Percentiles rank a stretch among this genome's conserved stretches.
Conservation (phyloP, 1,140 invertebrate genomes). For the Sycobia sp. region DNA sequence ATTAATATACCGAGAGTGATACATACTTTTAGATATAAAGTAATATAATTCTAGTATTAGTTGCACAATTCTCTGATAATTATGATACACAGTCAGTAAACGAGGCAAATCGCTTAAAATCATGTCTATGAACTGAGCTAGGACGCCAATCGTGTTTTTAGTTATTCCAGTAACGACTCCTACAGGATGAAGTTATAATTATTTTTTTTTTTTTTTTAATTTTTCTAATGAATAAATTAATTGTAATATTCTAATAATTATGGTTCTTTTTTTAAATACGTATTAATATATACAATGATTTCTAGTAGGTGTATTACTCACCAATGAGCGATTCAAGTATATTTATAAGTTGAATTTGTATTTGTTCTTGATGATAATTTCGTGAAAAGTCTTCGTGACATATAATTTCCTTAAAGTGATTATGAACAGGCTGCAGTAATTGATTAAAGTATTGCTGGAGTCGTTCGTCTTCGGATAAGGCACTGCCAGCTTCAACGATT, state of each 20-base stretch:
- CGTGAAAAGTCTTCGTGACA: constrained; percentile 65
- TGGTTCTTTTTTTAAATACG: neutral
- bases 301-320: no score
- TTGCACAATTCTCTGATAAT: constrained; percentile 81
- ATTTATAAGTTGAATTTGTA: constrained; percentile 68
- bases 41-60: constrained; percentile 75
- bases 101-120: constrained; percentile 71
- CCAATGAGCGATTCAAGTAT: constrained; percentile 72
- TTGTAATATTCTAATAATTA: no score
- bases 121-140: constrained; percentile 69
- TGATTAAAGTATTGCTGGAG: constrained; percentile 61
- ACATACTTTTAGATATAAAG: no score
- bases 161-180: constrained; percentile 68
- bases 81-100: constrained; percentile 77
- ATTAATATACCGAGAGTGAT: no score
- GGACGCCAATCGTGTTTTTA: constrained; percentile 61
- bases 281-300: neutral
- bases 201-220: no score
- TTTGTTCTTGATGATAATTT: constrained; percentile 65
- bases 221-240: constrained; percentile 3
- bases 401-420: constrained; percentile 66
- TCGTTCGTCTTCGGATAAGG: constrained; percentile 49
- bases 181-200: constrained; percentile 35
- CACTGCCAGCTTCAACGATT: constrained; percentile 60
- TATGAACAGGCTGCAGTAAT: constrained; percentile 68